Evolutionary conservation across 2,797 vertebrate species (phyloP).

Genomic region (Anguilla pacifica): DNA sequence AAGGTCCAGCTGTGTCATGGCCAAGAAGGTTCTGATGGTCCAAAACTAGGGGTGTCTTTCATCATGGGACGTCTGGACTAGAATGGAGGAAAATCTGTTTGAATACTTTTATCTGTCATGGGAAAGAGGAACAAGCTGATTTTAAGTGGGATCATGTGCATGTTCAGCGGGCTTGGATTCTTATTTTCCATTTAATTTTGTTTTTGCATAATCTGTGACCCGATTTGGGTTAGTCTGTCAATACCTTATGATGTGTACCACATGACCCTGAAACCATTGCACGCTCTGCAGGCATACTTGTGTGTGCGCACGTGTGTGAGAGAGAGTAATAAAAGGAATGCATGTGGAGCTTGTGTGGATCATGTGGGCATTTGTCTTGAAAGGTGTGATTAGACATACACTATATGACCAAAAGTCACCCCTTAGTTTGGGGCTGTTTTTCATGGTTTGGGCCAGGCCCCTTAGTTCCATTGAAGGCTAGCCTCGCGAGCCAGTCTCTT

Average conservation of each 20-base stretch:
- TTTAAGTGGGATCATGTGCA: not conserved
- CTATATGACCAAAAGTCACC: too few relatives aligned
- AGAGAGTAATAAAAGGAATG: not conserved
- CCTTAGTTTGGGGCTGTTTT: too few relatives aligned
- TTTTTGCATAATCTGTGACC: not conserved
- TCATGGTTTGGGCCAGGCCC: too few relatives aligned
- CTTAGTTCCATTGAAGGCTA: too few relatives aligned
- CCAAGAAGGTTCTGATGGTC: not conserved
- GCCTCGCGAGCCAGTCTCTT: too few relatives aligned
- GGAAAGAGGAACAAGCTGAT: not conserved
- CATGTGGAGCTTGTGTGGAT: not conserved
- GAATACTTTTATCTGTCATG: not conserved
- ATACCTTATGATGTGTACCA: not conserved
- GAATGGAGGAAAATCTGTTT: not conserved
- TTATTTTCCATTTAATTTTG: not conserved
- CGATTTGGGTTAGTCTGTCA: not conserved
- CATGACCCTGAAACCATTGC: not conserved
- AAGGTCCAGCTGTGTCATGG: not conserved
- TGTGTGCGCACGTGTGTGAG: not conserved
- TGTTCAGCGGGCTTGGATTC: not conserved
- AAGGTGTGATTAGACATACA: not conserved
- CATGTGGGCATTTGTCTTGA: not conserved
- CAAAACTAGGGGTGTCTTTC: not conserved
- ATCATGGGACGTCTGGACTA: not conserved
- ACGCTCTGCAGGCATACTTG: not conserved